Conservation (phyloP, 1,140 invertebrate genomes). For the Zaprionus vittiger region DNA sequence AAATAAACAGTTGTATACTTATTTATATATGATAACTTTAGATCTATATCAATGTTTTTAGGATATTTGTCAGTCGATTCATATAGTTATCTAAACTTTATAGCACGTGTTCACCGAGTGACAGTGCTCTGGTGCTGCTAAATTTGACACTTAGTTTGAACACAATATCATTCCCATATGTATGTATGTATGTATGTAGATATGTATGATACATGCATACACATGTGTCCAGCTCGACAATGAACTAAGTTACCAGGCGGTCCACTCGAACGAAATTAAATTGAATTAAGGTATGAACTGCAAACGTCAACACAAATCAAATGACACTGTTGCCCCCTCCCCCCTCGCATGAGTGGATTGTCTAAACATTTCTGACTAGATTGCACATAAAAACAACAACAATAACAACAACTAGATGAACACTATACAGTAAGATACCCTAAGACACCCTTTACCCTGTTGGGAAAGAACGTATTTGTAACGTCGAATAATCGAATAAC, state of each 20-base stretch:
- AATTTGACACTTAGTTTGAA: constrained; percentile 69
- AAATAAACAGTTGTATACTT: too few species aligned
- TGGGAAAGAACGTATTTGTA: too few species aligned
- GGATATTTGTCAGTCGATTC: not conserved
- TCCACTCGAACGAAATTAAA: constrained; percentile 56
- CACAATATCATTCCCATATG: constrained; percentile 35
- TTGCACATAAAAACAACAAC: constrained; percentile 27
- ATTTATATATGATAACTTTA: not conserved
- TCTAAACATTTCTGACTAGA: constrained; percentile 17
- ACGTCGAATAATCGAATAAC: too few species aligned
- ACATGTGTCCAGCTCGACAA: constrained; percentile 37
- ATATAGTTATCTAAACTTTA: not conserved
- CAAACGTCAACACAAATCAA: constrained; percentile 78
- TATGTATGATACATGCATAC: not conserved
- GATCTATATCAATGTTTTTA: not conserved
- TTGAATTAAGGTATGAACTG: constrained; percentile 76
- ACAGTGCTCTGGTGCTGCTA: constrained; percentile 50
- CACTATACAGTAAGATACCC: too few species aligned
- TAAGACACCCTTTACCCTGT: too few species aligned
- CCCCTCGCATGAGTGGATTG: constrained; percentile 8
- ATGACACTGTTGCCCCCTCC: constrained; percentile 57
- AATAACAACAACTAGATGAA: not conserved
- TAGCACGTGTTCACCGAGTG: constrained; percentile 59
- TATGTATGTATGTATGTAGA: constrained; percentile 6
- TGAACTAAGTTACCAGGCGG: constrained; percentile 21